Evolutionary conservation across 2,113 vertebrate species (phyloP).

Genomic region (Rhinoptilus africanus): DNA sequence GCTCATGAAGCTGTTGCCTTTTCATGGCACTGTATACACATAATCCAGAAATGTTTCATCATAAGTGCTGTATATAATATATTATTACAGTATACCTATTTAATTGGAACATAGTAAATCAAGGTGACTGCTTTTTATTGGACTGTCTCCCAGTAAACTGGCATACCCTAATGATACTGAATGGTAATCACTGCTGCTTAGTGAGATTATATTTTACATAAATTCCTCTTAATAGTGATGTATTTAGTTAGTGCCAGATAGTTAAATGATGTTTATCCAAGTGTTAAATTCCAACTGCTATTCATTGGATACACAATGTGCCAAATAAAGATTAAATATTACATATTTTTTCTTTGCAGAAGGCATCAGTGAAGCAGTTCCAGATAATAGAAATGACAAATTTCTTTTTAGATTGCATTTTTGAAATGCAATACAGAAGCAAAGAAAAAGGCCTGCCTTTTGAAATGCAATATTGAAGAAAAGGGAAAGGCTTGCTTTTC

Average conservation of each 20-base stretch:
- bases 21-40: neutral
- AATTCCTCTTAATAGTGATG: conserved; percentile 37
- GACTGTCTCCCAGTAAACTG: conserved; percentile 13
- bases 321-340: conserved; percentile 35
- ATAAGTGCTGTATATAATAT: neutral
- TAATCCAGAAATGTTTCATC: neutral
- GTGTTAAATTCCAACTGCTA: conserved; percentile 40
- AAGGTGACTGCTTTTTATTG: conserved; percentile 27
- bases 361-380: neutral
- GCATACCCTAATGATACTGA: neutral
- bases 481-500: neutral
- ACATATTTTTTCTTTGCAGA: neutral
- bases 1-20: neutral
- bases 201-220: conserved; percentile 46
- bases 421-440: neutral
- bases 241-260: conserved; percentile 41
- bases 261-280: conserved; percentile 47
- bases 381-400: neutral
- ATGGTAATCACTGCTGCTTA: conserved; percentile 21
- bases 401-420: neutral
- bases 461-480: neutral
- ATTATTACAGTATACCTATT: neutral
- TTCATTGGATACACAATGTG: conserved; percentile 33
- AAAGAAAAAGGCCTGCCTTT: neutral
- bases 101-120: conserved; percentile 27